Evolutionary conservation across 2,888 invertebrate species (phyloP).

Genomic region (Drosophila differens): DNA sequence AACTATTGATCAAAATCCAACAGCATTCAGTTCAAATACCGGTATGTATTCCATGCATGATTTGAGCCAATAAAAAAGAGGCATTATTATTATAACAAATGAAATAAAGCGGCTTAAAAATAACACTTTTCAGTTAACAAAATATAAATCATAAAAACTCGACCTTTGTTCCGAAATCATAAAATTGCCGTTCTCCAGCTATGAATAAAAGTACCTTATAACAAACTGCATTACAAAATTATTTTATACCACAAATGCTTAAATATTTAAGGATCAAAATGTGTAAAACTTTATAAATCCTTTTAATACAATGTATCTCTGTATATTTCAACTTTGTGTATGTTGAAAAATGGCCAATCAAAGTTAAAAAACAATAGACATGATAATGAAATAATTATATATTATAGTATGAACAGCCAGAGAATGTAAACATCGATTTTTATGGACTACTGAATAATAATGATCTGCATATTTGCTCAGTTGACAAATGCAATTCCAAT

Average conservation of each 20-base stretch:
- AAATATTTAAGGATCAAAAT: neutral
- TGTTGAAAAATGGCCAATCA: neutral
- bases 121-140: neutral
- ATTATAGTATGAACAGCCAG: neutral
- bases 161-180: neutral
- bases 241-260: neutral
- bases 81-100: neutral
- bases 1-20: constrained; percentile 1
- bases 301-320: neutral
- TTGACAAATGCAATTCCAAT: constrained; percentile 64
- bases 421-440: constrained; percentile 7
- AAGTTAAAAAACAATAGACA: too few species aligned
- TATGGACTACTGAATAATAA: constrained; percentile 20
- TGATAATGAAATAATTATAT: neutral
- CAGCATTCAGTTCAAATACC: neutral
- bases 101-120: neutral
- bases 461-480: constrained; percentile 43
- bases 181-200: neutral
- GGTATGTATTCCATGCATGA: neutral
- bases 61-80: neutral
- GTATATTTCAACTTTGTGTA: neutral
- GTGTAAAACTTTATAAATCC: neutral
- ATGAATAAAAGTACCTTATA: neutral
- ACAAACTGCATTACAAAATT: neutral
- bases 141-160: neutral